Percentiles rank a stretch among this genome's conserved stretches.
These are phyloP conservation scores for Myotis davidii DNA, from an alignment of 2,113 vertebrate species.

Conservation along the genomic window DNA sequence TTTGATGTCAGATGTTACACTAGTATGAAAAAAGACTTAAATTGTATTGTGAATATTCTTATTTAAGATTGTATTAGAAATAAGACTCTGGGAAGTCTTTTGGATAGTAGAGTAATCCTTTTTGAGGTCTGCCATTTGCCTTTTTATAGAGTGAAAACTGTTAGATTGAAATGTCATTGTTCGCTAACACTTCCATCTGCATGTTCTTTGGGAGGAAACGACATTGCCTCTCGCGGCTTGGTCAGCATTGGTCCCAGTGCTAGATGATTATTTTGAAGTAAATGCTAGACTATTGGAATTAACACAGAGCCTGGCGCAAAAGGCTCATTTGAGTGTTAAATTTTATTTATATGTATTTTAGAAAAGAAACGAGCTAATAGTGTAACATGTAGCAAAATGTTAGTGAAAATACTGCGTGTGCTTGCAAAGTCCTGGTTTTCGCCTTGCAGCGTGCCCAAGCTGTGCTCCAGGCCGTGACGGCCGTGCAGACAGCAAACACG, in stretches of 20 bases:
- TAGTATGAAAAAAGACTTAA: neutral
- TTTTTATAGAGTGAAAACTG: neutral
- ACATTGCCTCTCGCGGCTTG: neutral
- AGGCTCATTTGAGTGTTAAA: neutral
- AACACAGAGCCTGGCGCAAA: neutral
- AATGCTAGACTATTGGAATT: conserved; percentile 18
- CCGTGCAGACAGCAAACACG: conserved; percentile 93
- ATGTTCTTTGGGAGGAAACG: neutral
- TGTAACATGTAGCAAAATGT: neutral
- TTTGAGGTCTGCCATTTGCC: neutral
- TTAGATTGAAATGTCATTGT: neutral
- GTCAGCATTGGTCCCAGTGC: neutral
- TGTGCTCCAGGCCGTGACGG: conserved; percentile 93
- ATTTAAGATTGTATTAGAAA: conserved; percentile 18
- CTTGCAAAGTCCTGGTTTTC: neutral
- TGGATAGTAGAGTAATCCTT: neutral
- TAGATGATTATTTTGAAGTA: neutral
- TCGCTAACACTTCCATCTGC: neutral
- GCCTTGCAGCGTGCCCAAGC: conserved; percentile 91
- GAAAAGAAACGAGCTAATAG: neutral
- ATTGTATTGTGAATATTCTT: neutral
- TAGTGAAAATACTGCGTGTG: neutral
- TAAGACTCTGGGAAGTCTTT: neutral
- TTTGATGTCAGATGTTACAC: neutral
- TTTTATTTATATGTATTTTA: neutral